These are phyloP conservation scores for Amniataba percoides DNA, from an alignment of 2,797 vertebrate genomes.

Conservation along the genomic window DNA sequence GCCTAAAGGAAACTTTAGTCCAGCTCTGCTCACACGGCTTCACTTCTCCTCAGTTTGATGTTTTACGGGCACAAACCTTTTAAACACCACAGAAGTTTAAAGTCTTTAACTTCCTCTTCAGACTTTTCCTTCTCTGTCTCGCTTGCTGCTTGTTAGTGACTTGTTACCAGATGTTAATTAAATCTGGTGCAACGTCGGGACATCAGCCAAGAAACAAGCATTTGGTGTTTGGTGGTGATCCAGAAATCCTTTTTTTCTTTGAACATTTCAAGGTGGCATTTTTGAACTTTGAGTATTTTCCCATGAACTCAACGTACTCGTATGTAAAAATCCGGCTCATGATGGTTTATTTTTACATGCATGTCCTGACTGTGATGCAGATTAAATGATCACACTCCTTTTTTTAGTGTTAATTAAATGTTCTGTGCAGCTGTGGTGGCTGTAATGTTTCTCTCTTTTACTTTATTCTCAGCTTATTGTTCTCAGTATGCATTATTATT, in stretches of 20 bases:
- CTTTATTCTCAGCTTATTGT: too few relatives aligned
- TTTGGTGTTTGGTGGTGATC: slow-evolving; percentile 28
- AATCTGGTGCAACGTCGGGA: slow-evolving; percentile 14
- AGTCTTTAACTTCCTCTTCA: background rate
- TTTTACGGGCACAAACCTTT: background rate
- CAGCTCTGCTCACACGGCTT: background rate
- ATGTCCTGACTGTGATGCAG: background rate
- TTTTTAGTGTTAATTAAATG: too few relatives aligned
- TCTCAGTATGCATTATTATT: too few relatives aligned
- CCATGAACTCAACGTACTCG: background rate
- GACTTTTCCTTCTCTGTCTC: background rate
- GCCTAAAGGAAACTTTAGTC: too few relatives aligned
- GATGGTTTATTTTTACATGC: background rate
- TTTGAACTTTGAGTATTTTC: background rate
- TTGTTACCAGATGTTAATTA: slow-evolving; percentile 22
- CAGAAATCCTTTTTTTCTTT: background rate
- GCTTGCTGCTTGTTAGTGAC: slow-evolving; percentile 27
- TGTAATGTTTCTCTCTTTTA: too few relatives aligned
- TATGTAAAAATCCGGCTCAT: background rate
- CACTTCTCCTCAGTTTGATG: too few relatives aligned
- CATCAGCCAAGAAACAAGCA: slow-evolving; percentile 23
- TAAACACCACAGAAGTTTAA: background rate
- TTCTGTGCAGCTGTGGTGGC: background rate
- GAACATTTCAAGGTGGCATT: background rate
- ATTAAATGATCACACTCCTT: too few relatives aligned